These are phyloP conservation scores for Pelodiscus sinensis DNA, from an alignment of 2,113 vertebrate genomes.

Conservation along the genomic window DNA sequence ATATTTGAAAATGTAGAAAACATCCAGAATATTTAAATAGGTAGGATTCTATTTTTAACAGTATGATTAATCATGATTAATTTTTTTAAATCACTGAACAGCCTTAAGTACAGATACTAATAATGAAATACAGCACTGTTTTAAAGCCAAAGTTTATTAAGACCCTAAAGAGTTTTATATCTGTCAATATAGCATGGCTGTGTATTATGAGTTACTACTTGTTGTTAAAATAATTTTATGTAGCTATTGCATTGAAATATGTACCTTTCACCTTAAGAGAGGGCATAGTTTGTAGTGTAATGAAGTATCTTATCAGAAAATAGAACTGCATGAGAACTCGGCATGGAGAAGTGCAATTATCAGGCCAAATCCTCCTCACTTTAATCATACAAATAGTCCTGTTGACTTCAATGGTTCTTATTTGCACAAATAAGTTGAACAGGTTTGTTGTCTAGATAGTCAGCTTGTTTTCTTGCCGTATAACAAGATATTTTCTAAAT, in stretches of 20 bases:
- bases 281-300: constrained; percentile 52
- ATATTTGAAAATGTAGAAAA: no score
- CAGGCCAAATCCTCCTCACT: not conserved
- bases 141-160: constrained; percentile 49
- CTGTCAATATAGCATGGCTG: constrained; percentile 44
- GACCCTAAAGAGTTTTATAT: constrained; percentile 53
- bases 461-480: constrained; percentile 68
- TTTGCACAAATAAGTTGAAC: not conserved
- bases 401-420: constrained; percentile 34
- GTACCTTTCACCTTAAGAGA: constrained; percentile 16
- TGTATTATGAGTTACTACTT: constrained; percentile 49
- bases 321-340: constrained; percentile 49
- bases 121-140: constrained; percentile 68
- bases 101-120: constrained; percentile 55
- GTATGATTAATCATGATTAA: no score
- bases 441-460: constrained; percentile 6
- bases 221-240: constrained; percentile 70
- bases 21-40: no score
- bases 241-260: constrained; percentile 53
- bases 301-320: constrained; percentile 52
- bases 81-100: no score
- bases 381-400: not conserved
- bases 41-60: no score
- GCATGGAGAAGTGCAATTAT: constrained; percentile 64
- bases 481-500: constrained; percentile 50